Evolutionary conservation across 2,113 vertebrate species (phyloP).

Genomic region (Phainopepla nitens): DNA sequence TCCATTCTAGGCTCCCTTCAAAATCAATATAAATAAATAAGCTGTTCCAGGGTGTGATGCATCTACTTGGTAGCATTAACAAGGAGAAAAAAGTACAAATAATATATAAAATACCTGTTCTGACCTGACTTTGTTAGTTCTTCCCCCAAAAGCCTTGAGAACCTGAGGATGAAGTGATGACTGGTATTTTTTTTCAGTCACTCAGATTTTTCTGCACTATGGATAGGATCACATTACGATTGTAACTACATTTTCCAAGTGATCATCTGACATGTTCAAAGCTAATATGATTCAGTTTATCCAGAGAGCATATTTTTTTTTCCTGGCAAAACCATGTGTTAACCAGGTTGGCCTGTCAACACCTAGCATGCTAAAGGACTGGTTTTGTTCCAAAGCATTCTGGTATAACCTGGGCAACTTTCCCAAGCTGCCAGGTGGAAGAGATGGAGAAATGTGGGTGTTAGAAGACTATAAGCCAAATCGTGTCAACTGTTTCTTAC

Average conservation of each 20-base stretch:
- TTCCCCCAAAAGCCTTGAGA: neutral
- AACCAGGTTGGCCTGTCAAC: slow-evolving; percentile 66
- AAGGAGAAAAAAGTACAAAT: neutral
- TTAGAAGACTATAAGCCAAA: slow-evolving; percentile 36
- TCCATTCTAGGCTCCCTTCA: neutral
- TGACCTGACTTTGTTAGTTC: neutral
- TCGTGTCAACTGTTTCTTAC: neutral
- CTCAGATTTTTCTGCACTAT: neutral
- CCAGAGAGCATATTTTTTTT: neutral
- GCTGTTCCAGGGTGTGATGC: neutral
- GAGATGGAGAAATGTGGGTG: slow-evolving; percentile 15
- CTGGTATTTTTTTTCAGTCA: neutral
- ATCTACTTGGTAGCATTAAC: neutral
- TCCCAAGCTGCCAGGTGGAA: slow-evolving; percentile 58
- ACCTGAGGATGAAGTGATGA: neutral
- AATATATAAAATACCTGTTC: neutral
- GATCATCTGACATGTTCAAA: slow-evolving; percentile 16
- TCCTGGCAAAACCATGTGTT: slow-evolving; percentile 48
- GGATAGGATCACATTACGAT: neutral
- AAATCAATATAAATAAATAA: neutral
- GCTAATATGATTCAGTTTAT: slow-evolving; percentile 36
- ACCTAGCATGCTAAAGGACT: slow-evolving; percentile 39
- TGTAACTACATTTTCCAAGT: neutral
- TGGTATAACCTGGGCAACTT: slow-evolving; percentile 58
- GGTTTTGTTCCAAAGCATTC: slow-evolving; percentile 57